Evolutionary conservation across 2,113 vertebrate species (phyloP).

Genomic region (Laterallus jamaicensis): DNA sequence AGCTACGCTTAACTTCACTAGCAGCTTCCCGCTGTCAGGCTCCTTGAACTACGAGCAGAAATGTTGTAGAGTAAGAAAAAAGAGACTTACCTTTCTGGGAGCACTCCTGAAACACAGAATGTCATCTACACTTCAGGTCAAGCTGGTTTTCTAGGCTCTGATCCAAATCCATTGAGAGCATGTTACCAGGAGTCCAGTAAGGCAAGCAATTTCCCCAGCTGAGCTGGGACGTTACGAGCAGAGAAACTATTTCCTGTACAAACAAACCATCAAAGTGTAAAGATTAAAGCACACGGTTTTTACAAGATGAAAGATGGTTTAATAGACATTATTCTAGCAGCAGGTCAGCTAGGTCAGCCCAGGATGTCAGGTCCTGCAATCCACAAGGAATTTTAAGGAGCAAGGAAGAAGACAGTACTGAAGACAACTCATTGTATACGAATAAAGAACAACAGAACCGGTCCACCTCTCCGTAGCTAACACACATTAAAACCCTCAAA

Average conservation of each 20-base stretch:
- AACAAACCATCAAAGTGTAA: constrained; percentile 38
- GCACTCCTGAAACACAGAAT: neutral
- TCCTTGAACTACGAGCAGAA: neutral
- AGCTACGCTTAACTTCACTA: neutral
- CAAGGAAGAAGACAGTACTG: neutral
- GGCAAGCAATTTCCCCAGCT: neutral
- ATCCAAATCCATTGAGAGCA: neutral
- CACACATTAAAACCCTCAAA: neutral
- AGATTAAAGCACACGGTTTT: constrained; percentile 1
- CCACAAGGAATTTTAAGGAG: neutral
- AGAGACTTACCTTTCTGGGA: neutral
- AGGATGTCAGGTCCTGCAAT: neutral
- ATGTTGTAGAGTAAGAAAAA: neutral
- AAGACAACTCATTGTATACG: neutral
- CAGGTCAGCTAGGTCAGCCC: neutral
- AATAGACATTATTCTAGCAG: neutral
- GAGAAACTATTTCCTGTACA: neutral
- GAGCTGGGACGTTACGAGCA: neutral
- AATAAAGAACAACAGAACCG: neutral
- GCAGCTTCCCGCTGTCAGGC: neutral
- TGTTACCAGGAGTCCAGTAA: neutral
- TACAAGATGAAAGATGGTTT: constrained; percentile 30
- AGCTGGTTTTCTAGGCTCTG: constrained; percentile 19
- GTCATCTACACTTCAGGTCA: neutral
- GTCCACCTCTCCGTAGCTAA: neutral